Evolutionary conservation across 2,797 vertebrate species (phyloP), one percentile per base, ranked within the genome.

Genomic region (Sebastes trivittatus): DNA sequence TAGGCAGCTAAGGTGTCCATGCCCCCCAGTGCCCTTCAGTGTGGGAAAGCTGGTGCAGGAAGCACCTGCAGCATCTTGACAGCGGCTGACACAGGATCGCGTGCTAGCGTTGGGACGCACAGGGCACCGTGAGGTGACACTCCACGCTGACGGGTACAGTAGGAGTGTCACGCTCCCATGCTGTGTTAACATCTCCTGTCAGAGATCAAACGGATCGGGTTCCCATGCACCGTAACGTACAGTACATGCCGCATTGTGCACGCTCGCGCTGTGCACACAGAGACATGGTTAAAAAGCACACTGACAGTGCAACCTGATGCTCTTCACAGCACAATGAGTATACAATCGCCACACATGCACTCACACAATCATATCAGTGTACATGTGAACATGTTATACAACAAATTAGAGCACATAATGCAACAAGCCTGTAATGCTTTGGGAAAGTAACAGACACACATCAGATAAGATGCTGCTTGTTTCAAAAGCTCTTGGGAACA

Each of bases 1-100:
- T 93, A 94, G 94, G 83, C 90, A 90, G 92, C 94, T 94, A 95
- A 91, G 91, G 93, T 95, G 94, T 95, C 93, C 89, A 85, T 95
- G 93, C 92, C 93, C 93, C 90, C 90, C 92, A 90, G 92, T 94
- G 94, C 93, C 92, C 94, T 92, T 91, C 88, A 88, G 91, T 96
- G 95, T 95, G 95, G 93, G 95, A 95, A 95, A 88, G 86, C 88
- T 20, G 84, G 77, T 42, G 87, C 86, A 87, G 85, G 87, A 89
- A 94, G 84, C 93, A 95, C 93, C 94, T 95, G 94, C 93, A 93
- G 90, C 88, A 71, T 87, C 91, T 85, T 79, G 75, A 87, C 87
- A 76, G 87, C 63, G 60, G 79, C 87, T 88, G 88, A 92, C 75
- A 89, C 84, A 89, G 90, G 92, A 93, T 94, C 66, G 92, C 90